Conservation (phyloP, 1,140 invertebrate species). For the Samia ricini region DNA sequence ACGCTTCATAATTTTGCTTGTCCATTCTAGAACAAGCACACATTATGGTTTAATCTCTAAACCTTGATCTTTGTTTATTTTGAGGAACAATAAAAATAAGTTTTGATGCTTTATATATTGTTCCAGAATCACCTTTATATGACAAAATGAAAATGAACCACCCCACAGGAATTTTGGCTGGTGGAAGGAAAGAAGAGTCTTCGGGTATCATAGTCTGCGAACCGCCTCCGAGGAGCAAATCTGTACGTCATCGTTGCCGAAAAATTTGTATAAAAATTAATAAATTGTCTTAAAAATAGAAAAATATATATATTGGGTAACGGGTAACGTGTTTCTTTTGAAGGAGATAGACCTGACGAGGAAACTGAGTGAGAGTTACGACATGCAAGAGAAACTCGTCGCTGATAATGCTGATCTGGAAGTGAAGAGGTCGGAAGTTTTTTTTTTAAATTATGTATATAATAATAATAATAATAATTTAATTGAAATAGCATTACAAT, state of each 20-base stretch:
- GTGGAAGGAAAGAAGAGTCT: slow-evolving; percentile 6
- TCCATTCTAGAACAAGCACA: no score
- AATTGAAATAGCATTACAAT: no score
- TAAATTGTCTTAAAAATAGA: not conserved
- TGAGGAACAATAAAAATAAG: no score
- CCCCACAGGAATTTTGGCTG: slow-evolving; percentile 36
- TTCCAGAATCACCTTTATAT: slow-evolving; percentile 27
- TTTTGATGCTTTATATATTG: no score
- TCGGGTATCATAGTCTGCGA: slow-evolving; percentile 20
- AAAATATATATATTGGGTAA: slow-evolving; percentile 4
- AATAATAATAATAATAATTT: not conserved
- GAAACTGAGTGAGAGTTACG: slow-evolving; percentile 79
- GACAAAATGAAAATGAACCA: slow-evolving; percentile 53
- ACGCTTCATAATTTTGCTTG: no score
- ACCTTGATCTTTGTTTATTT: no score
- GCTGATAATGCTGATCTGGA: slow-evolving; percentile 81
- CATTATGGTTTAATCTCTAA: no score
- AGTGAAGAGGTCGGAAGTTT: slow-evolving; percentile 73
- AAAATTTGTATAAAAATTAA: no score
- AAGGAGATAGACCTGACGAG: slow-evolving; percentile 74
- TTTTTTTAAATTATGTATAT: not conserved
- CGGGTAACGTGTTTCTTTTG: slow-evolving; percentile 16
- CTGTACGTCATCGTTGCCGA: slow-evolving; percentile 42
- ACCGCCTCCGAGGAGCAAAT: slow-evolving; percentile 47
- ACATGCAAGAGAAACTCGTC: slow-evolving; percentile 80